Evolutionary conservation across 2,113 vertebrate genomes (phyloP).

Genomic region (Sceloporus tristichus): DNA sequence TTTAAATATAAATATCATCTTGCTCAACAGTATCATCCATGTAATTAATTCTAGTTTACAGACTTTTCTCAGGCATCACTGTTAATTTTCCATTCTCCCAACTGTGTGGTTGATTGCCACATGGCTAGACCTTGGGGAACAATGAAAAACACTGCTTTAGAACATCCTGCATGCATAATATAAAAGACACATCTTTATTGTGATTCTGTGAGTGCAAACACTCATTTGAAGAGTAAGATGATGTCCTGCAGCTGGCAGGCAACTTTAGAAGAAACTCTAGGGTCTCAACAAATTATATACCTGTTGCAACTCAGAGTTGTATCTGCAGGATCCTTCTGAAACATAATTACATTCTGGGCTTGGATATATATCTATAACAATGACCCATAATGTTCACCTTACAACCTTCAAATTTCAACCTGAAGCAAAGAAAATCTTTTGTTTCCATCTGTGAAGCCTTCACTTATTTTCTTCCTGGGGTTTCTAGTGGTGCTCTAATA

Average conservation of each 20-base stretch:
- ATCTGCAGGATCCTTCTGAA: background rate
- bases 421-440: background rate
- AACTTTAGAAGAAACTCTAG: background rate
- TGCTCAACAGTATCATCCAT: background rate
- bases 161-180: constrained; percentile 27
- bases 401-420: background rate
- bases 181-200: constrained; percentile 32
- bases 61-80: constrained; percentile 34
- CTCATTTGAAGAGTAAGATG: background rate
- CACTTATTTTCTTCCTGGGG: background rate
- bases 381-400: background rate
- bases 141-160: constrained; percentile 40
- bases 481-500: background rate
- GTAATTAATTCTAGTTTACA: constrained; percentile 18
- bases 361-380: background rate
- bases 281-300: background rate
- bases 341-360: background rate
- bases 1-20: constrained; percentile 26
- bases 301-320: background rate
- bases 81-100: constrained; percentile 36
- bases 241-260: background rate
- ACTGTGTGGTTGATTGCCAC: constrained; percentile 29
- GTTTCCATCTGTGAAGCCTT: background rate
- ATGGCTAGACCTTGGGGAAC: constrained; percentile 29
- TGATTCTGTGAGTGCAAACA: background rate